Conservation (phyloP, 2,888 invertebrate genomes). For the Stenodera caucasica region DNA sequence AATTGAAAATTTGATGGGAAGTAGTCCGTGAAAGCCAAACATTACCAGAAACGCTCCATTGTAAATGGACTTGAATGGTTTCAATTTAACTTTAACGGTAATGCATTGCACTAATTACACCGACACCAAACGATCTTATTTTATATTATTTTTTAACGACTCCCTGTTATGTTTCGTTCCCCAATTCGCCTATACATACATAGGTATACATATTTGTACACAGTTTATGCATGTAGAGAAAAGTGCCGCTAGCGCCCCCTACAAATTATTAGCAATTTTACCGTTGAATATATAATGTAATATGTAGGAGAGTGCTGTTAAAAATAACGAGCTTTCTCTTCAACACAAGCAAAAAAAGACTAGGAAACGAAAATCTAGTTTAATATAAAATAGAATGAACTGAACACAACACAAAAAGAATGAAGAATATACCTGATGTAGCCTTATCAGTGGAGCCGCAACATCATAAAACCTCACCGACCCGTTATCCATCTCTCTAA, state of each 20-base stretch:
- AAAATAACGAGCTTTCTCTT: constrained; percentile 45
- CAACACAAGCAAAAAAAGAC: neutral
- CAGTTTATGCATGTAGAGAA: neutral
- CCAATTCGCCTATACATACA: neutral
- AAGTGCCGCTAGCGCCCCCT: neutral
- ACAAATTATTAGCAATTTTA: constrained; percentile 38
- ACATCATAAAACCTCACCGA: neutral
- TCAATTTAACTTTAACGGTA: constrained; percentile 15
- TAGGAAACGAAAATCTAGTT: neutral
- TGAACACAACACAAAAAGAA: neutral
- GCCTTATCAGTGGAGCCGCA: neutral
- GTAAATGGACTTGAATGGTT: constrained; percentile 17
- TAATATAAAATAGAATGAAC: neutral
- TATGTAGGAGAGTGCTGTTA: constrained; percentile 38
- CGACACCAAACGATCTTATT: too few species aligned
- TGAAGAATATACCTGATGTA: neutral
- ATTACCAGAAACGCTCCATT: constrained; percentile 23
- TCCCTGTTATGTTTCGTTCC: neutral
- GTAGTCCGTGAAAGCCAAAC: constrained; percentile 26
- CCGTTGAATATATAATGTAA: constrained; percentile 42
- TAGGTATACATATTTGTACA: neutral
- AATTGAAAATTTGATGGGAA: constrained; percentile 32
- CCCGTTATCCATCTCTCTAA: neutral
- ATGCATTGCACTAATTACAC: constrained; percentile 14
- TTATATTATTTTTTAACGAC: too few species aligned